Percentiles rank a stretch among this genome's conserved stretches.
These are phyloP conservation scores for Melanotaenia maccullochi DNA, from an alignment of 2,797 vertebrate species.

Conservation along the genomic window DNA sequence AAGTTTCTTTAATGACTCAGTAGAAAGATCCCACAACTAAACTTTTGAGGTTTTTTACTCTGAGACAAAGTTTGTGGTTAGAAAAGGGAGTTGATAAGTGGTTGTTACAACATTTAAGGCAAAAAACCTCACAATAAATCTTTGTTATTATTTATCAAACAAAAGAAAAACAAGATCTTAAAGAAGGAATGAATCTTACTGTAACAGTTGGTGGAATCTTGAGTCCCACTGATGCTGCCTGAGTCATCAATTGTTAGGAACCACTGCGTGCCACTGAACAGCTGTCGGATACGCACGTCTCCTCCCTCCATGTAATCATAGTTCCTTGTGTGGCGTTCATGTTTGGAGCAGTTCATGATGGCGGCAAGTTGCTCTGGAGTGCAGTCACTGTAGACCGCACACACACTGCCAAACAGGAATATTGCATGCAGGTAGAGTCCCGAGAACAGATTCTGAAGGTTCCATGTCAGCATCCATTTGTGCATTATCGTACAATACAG, in stretches of 20 bases:
- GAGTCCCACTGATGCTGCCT: constrained; percentile 95
- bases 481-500: constrained; percentile 98
- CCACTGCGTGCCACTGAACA: constrained; percentile 98
- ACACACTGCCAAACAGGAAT: constrained; percentile 91
- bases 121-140: neutral
- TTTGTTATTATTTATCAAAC: neutral
- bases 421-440: constrained; percentile 93
- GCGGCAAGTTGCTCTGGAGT: constrained; percentile 93
- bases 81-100: neutral
- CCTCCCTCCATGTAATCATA: constrained; percentile 99
- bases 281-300: constrained; percentile 95
- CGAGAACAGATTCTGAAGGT: constrained; percentile 95
- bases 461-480: constrained; percentile 99
- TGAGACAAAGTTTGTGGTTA: neutral
- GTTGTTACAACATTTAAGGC: neutral
- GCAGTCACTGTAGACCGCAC: constrained; percentile 94
- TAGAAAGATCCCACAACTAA: constrained; percentile 16
- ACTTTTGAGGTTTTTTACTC: constrained; percentile 5
- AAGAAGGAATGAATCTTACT: constrained; percentile 86
- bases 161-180: neutral
- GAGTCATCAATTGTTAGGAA: constrained; percentile 95
- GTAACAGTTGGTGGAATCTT: constrained; percentile 94
- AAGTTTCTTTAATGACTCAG: constrained; percentile 19
- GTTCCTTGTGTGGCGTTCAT: constrained; percentile 95
- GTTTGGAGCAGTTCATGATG: constrained; percentile 96